phyloP scores from a whole-genome alignment of 1,140 invertebrate genomes.

The Centruroides vittatus region DNA sequence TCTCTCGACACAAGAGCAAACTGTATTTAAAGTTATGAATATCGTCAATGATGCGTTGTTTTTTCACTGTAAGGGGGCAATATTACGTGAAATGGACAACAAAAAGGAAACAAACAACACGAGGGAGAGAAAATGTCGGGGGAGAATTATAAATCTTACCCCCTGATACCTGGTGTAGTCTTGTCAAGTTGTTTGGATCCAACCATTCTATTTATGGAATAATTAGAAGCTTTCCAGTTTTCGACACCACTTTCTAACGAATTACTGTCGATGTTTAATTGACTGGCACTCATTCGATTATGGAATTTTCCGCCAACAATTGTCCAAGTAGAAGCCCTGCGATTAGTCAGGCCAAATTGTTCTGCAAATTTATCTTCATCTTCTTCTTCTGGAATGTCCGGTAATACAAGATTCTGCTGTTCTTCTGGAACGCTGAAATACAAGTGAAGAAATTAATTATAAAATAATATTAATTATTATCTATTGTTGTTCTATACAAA shows the following conservation, averaged over 20 bases:
- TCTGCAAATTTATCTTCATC: conserved; percentile 25
- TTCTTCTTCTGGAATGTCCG: conserved; percentile 43
- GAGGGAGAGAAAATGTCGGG: too few species aligned
- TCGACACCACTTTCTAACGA: conserved; percentile 8
- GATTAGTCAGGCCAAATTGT: conserved; percentile 3
- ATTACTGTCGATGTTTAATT: conserved; percentile 5
- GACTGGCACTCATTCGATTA: conserved; percentile 5
- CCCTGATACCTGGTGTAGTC: conserved; percentile 9
- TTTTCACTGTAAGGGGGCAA: too few species aligned
- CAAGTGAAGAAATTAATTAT: not conserved
- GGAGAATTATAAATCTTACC: conserved; percentile 1
- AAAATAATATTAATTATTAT: not conserved
- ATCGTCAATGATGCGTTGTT: too few species aligned
- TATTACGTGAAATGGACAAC: too few species aligned
- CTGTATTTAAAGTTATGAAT: too few species aligned
- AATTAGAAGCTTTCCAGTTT: conserved; percentile 11
- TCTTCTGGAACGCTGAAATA: conserved; percentile 40
- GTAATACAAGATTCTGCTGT: conserved; percentile 43
- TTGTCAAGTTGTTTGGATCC: too few species aligned
- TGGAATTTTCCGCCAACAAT: conserved; percentile 11
- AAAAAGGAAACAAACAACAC: too few species aligned
- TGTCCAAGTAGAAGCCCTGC: conserved; percentile 14
- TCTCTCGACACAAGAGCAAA: too few species aligned
- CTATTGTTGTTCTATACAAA: not conserved
- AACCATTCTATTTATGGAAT: too few species aligned